Conservation (phyloP, 2,888 invertebrate genomes). For the Helicoverpa assulta region DNA sequence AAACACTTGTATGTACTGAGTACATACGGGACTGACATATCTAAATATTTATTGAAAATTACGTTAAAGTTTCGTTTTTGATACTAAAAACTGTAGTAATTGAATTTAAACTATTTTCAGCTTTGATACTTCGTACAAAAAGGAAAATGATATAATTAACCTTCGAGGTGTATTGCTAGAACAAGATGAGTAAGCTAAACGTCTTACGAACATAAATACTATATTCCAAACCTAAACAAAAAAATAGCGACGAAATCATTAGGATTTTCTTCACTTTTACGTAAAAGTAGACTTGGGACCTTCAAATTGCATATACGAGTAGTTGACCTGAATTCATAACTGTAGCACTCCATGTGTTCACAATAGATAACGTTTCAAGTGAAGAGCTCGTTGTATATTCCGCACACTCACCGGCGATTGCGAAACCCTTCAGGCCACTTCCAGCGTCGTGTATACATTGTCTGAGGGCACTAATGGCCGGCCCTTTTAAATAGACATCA, state of each 20-base stretch:
- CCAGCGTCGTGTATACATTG: constrained; percentile 5
- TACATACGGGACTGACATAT: background rate
- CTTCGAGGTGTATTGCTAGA: no score
- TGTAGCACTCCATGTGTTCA: constrained; percentile 23
- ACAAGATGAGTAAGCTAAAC: no score
- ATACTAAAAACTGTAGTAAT: background rate
- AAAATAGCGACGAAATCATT: background rate
- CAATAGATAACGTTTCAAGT: constrained; percentile 52
- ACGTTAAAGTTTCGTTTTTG: background rate
- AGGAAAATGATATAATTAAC: no score
- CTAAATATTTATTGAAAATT: background rate
- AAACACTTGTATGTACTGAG: background rate
- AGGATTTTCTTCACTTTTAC: constrained; percentile 4
- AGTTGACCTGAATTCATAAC: constrained; percentile 53
- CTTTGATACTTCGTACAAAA: no score
- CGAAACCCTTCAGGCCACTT: constrained; percentile 19
- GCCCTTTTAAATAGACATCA: constrained; percentile 33
- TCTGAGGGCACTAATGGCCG: constrained; percentile 20
- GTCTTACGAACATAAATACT: background rate
- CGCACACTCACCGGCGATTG: constrained; percentile 32
- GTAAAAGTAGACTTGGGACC: constrained; percentile 17
- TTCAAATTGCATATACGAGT: constrained; percentile 43
- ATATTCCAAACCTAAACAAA: background rate
- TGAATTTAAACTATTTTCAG: background rate
- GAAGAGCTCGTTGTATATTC: constrained; percentile 42